Evolutionary conservation across 1,140 invertebrate genomes (phyloP), one percentile per base, ranked within the genome.

Genomic region (Wasmannia auropunctata): DNA sequence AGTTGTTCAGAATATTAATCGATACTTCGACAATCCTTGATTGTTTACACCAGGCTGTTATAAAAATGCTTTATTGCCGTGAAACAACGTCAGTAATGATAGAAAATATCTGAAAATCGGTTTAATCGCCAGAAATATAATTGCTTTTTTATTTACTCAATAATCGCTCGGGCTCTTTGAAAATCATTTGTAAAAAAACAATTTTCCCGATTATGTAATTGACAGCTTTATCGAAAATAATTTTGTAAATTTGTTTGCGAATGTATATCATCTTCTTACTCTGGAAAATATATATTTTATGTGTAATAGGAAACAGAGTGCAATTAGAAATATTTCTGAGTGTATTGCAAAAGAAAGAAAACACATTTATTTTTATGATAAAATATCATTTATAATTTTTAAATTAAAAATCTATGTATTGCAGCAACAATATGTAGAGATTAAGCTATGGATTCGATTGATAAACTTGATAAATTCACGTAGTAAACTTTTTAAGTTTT

Each of bases 1-100:
- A 37, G 14, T 67, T 37, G 46, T 51, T 63, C 16, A 0, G 19
- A 54, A 54, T 67, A 80, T 80, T 54, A 65, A 69, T 80, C 25
- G 34, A 40, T 76, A 43, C 3, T 54, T 40, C 40, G 25, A 63
- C 28, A 34, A 22, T 34, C 34, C 14, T 54, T n/a, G 28, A 46
- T 77, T 77, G 37, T 80, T 69, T 69, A 69, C 31, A 65, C 37
- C 14, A 22, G 10, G 8, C 8, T 37, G 43, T 49, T 49, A 37
- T 34, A 31, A 37, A 62, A 79, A 25, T 3, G 8, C 22, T 67
- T 67, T 67, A 51, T 40, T 37, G 8, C n/a, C 40, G 11, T 28
- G n/a, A 54, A 79, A 49, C 14, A 0, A 49, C 7, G n/a, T 67
- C n/a, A 40, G 46, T 14, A 67, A 51, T 67, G 5, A 51, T 7